phyloP scores from a whole-genome alignment of 2,113 vertebrate genomes.

The Solea solea region DNA sequence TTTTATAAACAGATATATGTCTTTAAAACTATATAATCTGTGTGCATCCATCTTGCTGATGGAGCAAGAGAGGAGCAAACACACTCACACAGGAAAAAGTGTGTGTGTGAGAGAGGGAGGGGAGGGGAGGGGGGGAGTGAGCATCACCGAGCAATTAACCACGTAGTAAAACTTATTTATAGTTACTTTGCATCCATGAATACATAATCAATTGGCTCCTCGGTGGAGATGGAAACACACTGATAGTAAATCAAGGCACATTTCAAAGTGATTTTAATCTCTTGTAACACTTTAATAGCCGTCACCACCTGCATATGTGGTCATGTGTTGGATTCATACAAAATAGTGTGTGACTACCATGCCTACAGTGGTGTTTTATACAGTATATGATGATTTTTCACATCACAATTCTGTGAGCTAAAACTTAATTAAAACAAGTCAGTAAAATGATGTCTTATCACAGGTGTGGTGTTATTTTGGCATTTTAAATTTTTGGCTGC shows the following conservation, averaged over 20 bases:
- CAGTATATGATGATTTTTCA: neutral
- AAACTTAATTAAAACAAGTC: neutral
- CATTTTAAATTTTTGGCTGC: constrained; percentile 12
- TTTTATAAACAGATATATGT: constrained; percentile 44
- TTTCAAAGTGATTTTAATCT: constrained; percentile 29
- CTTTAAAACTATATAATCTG: constrained; percentile 39
- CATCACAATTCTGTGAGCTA: neutral
- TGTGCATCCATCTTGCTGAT: constrained; percentile 36
- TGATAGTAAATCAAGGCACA: constrained; percentile 37
- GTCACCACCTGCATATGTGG: neutral
- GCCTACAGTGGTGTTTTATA: neutral
- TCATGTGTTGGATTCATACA: constrained; percentile 7
- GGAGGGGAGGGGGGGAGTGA: neutral
- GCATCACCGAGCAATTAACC: constrained; percentile 39
- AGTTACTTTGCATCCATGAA: constrained; percentile 40
- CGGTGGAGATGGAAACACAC: constrained; percentile 28
- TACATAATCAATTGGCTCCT: constrained; percentile 43
- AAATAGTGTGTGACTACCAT: neutral
- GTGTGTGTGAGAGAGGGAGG: neutral
- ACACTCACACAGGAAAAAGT: neutral
- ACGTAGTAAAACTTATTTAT: constrained; percentile 47
- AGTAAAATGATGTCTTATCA: neutral
- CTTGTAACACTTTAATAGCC: constrained; percentile 17
- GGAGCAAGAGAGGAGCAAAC: constrained; percentile 11
- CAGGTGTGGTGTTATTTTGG: neutral